phyloP scores from a whole-genome alignment of 2,888 invertebrate species.

The Odontothrips loti region DNA sequence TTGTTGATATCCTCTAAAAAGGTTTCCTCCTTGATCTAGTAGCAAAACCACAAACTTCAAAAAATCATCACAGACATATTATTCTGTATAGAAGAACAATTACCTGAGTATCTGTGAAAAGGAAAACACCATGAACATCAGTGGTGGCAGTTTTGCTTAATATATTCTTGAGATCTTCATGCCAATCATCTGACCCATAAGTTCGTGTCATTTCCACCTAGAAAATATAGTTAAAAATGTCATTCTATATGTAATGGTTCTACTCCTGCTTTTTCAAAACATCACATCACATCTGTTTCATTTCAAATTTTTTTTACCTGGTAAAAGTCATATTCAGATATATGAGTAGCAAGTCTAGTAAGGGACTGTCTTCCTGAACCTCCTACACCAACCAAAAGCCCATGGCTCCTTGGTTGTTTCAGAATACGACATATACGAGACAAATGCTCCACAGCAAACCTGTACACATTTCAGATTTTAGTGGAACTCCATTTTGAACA shows the following conservation, averaged over 20 bases:
- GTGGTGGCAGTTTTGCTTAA: constrained; percentile 74
- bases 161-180: constrained; percentile 82
- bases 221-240: constrained; percentile 33
- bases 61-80: not conserved
- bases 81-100: not conserved
- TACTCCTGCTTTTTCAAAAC: not conserved
- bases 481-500: constrained; percentile 30
- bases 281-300: not conserved
- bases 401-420: constrained; percentile 88
- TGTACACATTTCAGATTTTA: constrained; percentile 43
- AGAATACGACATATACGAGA: constrained; percentile 85
- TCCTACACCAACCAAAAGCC: constrained; percentile 83
- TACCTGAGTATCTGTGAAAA: constrained; percentile 87
- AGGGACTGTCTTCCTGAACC: constrained; percentile 91
- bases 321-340: constrained; percentile 87
- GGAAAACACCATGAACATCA: constrained; percentile 82
- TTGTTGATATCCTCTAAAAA: constrained; percentile 92
- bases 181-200: constrained; percentile 81
- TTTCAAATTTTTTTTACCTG: constrained; percentile 46
- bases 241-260: not conserved
- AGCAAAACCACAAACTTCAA: constrained; percentile 32
- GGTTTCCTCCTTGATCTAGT: constrained; percentile 82
- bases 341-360: constrained; percentile 84
- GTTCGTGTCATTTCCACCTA: constrained; percentile 87
- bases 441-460: constrained; percentile 92